These are phyloP conservation scores for Deladenus siricidicola DNA, from an alignment of 2,888 invertebrate genomes.

Conservation along the genomic window DNA sequence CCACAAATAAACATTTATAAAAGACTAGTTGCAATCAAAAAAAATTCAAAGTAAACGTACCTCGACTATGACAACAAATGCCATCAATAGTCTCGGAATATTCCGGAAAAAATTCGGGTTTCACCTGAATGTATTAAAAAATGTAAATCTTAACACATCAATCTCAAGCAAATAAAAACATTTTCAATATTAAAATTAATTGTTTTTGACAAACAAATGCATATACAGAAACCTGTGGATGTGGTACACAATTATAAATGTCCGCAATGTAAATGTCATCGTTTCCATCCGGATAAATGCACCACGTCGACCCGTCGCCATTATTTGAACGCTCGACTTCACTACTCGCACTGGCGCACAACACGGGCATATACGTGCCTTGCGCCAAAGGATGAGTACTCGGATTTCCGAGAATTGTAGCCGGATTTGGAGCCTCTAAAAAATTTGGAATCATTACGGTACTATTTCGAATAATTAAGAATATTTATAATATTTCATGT, in stretches of 20 bases:
- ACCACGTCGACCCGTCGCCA: slow-evolving; percentile 49
- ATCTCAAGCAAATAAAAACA: neutral
- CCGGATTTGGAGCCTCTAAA: slow-evolving; percentile 39
- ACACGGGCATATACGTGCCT: slow-evolving; percentile 46
- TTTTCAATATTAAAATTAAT: neutral
- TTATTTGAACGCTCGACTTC: slow-evolving; percentile 39
- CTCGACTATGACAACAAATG: slow-evolving; percentile 47
- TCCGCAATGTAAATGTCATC: slow-evolving; percentile 44
- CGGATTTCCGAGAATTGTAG: slow-evolving; percentile 47
- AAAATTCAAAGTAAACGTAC: slow-evolving; percentile 14
- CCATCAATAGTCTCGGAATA: slow-evolving; percentile 46
- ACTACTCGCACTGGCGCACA: slow-evolving; percentile 40
- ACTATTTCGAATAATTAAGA: neutral
- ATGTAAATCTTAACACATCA: neutral
- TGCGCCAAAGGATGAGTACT: slow-evolving; percentile 40
- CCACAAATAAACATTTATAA: neutral
- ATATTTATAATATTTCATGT: neutral
- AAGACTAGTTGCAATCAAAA: neutral
- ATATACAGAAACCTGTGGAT: slow-evolving; percentile 34
- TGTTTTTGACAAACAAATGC: neutral
- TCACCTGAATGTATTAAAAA: slow-evolving; percentile 25
- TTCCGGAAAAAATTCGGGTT: slow-evolving; percentile 41
- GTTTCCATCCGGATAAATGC: slow-evolving; percentile 48
- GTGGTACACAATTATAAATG: slow-evolving; percentile 45
- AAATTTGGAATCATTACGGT: neutral